Evolutionary conservation across 2,797 vertebrate species (phyloP).

Genomic region (Leptatherina wallacei): DNA sequence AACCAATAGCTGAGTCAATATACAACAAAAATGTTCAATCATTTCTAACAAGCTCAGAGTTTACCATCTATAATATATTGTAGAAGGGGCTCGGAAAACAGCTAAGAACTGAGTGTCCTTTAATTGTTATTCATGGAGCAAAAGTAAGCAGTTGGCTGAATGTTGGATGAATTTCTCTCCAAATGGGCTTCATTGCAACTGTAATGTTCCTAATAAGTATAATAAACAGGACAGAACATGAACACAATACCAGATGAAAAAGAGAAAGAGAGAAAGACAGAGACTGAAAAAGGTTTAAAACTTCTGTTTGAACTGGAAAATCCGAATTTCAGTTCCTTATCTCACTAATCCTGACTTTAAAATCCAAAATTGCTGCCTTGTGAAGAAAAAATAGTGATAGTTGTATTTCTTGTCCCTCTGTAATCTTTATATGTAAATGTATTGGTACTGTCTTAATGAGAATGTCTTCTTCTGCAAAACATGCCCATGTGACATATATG

Average conservation of each 20-base stretch:
- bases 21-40: neutral
- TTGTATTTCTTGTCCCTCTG: too few relatives aligned
- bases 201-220: conserved; percentile 75
- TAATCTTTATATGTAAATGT: too few relatives aligned
- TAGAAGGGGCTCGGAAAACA: neutral
- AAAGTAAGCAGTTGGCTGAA: conserved; percentile 63
- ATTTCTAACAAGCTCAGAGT: neutral
- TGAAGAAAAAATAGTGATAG: too few relatives aligned
- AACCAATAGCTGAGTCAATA: neutral
- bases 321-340: too few relatives aligned
- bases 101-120: too few relatives aligned
- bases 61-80: neutral
- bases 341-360: too few relatives aligned
- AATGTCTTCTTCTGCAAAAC: too few relatives aligned
- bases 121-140: neutral
- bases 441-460: too few relatives aligned
- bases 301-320: too few relatives aligned
- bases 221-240: conserved; percentile 75
- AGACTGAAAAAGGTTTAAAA: neutral
- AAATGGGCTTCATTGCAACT: conserved; percentile 69
- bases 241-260: conserved; percentile 52
- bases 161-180: conserved; percentile 60
- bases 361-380: too few relatives aligned
- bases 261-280: conserved; percentile 21
- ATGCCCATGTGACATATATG: too few relatives aligned